Percentiles rank a stretch among this genome's conserved stretches.
phyloP scores from a whole-genome alignment of 2,888 invertebrate species.

The Stenodera caucasica region DNA sequence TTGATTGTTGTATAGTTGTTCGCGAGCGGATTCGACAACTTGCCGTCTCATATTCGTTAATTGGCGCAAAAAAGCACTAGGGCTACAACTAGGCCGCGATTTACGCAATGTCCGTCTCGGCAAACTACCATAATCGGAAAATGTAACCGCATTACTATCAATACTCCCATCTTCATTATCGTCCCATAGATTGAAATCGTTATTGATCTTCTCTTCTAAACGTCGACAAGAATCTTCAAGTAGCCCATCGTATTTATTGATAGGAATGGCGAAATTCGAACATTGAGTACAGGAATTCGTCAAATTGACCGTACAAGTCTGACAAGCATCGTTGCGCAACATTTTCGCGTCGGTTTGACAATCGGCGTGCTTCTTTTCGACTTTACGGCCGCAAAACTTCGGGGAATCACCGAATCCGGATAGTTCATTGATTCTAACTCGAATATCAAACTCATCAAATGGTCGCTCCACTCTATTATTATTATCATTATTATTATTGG shows the following conservation, averaged over 20 bases:
- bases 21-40: slow-evolving; percentile 59
- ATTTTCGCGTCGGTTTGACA: slow-evolving; percentile 15
- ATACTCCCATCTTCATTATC: slow-evolving; percentile 48
- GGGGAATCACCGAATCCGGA: slow-evolving; percentile 30
- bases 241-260: slow-evolving; percentile 51
- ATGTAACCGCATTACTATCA: slow-evolving; percentile 47
- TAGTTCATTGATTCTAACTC: slow-evolving; percentile 47
- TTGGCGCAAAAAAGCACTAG: slow-evolving; percentile 63
- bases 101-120: slow-evolving; percentile 43
- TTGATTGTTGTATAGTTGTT: slow-evolving; percentile 49
- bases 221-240: slow-evolving; percentile 50
- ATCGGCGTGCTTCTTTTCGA: slow-evolving; percentile 17
- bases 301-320: slow-evolving; percentile 35
- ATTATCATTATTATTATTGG: slow-evolving; percentile 27
- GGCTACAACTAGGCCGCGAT: slow-evolving; percentile 49
- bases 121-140: slow-evolving; percentile 54
- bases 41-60: slow-evolving; percentile 61
- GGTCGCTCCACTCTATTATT: slow-evolving; percentile 28
- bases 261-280: slow-evolving; percentile 37
- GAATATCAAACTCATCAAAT: slow-evolving; percentile 44
- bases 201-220: slow-evolving; percentile 46
- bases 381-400: slow-evolving; percentile 21
- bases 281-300: slow-evolving; percentile 31
- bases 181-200: slow-evolving; percentile 33
- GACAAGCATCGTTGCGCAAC: slow-evolving; percentile 27